These are phyloP conservation scores for Parascotia fuliginaria DNA, from an alignment of 2,888 invertebrate species.

Conservation along the genomic window DNA sequence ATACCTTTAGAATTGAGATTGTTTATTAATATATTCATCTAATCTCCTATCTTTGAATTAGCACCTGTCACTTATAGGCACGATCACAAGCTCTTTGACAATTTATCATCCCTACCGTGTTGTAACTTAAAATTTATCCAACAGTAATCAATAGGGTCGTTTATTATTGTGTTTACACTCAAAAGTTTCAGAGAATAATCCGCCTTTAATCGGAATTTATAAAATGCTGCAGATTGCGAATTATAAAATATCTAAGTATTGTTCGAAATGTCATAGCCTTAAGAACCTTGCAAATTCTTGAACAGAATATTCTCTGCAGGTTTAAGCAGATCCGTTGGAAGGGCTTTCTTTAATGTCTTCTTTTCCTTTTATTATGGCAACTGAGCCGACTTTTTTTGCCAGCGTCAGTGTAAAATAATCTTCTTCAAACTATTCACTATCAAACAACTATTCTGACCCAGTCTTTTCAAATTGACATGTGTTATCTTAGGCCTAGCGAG, in stretches of 20 bases:
- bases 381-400: too few species aligned
- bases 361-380: too few species aligned
- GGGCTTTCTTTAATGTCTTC: not conserved
- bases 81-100: conserved; percentile 36
- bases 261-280: too few species aligned
- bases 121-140: conserved; percentile 14
- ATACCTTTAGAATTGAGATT: conserved; percentile 10
- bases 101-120: conserved; percentile 23
- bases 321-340: not conserved
- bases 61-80: conserved; percentile 45
- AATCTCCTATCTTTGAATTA: conserved; percentile 30
- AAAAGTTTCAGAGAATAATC: too few species aligned
- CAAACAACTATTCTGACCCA: not conserved
- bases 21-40: conserved; percentile 1
- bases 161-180: too few species aligned
- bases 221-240: too few species aligned
- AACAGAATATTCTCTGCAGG: not conserved
- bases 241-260: too few species aligned
- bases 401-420: too few species aligned
- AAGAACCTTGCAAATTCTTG: not conserved
- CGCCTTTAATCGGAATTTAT: too few species aligned
- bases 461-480: not conserved
- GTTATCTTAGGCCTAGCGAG: conserved; percentile 7
- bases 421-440: too few species aligned
- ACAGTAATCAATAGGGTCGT: not conserved